Evolutionary conservation across 2,888 invertebrate genomes (phyloP).

Genomic region (Platerodrilus igneus): DNA sequence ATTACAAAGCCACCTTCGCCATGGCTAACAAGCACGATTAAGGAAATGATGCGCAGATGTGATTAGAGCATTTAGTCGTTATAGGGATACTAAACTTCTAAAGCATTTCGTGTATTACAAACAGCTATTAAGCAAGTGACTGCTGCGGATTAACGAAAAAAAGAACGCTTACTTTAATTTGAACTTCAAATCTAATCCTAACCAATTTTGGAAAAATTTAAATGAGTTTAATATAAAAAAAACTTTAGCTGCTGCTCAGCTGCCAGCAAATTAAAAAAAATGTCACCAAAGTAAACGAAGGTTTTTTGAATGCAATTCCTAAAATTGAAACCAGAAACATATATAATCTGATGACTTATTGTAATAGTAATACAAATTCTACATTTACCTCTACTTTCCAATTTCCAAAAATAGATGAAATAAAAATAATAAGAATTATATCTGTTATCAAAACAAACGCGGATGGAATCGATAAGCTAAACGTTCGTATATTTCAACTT

Average conservation of each 20-base stretch:
- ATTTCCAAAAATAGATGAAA: not conserved
- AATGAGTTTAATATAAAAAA: not conserved
- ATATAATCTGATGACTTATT: not conserved
- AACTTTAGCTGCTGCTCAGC: not conserved
- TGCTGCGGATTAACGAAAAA: conserved; percentile 12
- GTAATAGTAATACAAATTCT: not conserved
- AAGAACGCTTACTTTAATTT: conserved; percentile 1
- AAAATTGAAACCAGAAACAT: not conserved
- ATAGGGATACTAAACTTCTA: conserved; percentile 8
- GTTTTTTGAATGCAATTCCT: not conserved
- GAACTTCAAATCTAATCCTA: not conserved
- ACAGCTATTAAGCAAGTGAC: conserved; percentile 10
- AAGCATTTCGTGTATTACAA: conserved; percentile 15
- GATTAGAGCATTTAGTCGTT: conserved; percentile 12
- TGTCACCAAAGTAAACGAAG: not conserved
- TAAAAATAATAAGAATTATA: conserved; percentile 2
- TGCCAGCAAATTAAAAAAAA: not conserved
- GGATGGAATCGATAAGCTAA: conserved; percentile 10
- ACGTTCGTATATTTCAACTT: conserved; percentile 10
- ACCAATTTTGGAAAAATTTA: not conserved
- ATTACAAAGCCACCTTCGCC: conserved; percentile 1
- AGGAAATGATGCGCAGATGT: conserved; percentile 11
- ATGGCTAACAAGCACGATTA: conserved; percentile 14
- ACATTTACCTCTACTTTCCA: not conserved
- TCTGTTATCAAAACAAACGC: conserved; percentile 10